Conservation (phyloP, 2,113 vertebrate genomes). For the Crotalus tigris region DNA sequence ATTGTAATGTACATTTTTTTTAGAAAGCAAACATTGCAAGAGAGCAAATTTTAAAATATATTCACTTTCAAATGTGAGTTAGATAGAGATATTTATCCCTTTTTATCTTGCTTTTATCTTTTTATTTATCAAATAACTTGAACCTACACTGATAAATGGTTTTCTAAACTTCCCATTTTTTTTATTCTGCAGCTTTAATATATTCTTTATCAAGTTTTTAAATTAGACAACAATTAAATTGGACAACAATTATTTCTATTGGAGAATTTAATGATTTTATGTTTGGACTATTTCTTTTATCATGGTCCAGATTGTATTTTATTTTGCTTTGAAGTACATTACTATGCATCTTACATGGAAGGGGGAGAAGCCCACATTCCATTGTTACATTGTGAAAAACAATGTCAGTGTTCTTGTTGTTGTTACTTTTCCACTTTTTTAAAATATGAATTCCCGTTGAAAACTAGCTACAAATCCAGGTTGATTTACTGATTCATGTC, state of each 20-base stretch:
- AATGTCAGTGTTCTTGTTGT: constrained; percentile 42
- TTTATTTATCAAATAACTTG: constrained; percentile 4
- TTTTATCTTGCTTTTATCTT: background rate
- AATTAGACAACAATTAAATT: constrained; percentile 32
- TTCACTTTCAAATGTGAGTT: background rate
- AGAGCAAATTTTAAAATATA: background rate
- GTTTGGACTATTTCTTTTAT: constrained; percentile 59
- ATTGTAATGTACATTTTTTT: background rate
- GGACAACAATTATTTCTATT: constrained; percentile 55
- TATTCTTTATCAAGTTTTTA: constrained; percentile 44
- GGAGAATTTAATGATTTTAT: constrained; percentile 51
- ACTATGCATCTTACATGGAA: constrained; percentile 45
- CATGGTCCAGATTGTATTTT: constrained; percentile 63
- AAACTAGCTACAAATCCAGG: constrained; percentile 42
- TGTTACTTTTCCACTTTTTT: constrained; percentile 43
- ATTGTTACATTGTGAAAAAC: constrained; percentile 52
- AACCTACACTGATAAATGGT: constrained; percentile 36
- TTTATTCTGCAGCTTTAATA: constrained; percentile 24
- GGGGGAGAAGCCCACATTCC: constrained; percentile 38
- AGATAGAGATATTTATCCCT: background rate
- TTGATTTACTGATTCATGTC: background rate
- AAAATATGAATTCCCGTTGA: constrained; percentile 26
- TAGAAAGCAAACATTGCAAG: background rate
- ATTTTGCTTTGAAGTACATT: constrained; percentile 63
- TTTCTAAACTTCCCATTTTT: constrained; percentile 25